phyloP scores from a whole-genome alignment of 1,140 invertebrate species.

The Sitophilus oryzae region DNA sequence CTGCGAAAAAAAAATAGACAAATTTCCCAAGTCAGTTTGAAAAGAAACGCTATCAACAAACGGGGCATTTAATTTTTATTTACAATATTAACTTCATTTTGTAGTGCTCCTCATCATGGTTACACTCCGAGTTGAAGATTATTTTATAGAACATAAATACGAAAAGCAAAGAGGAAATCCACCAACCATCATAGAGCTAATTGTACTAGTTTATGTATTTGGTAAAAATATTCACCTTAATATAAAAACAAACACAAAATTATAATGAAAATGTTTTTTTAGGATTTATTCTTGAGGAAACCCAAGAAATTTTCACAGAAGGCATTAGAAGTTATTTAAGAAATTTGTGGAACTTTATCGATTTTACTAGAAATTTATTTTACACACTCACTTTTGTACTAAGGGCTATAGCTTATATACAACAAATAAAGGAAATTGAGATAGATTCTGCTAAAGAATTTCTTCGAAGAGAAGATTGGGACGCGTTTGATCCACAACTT shows the following conservation, averaged over 20 bases:
- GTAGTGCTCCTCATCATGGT: conserved; percentile 79
- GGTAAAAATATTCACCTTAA: conserved; percentile 47
- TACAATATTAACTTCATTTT: conserved; percentile 26
- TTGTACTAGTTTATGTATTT: conserved; percentile 71
- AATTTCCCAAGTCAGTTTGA: too few relatives aligned
- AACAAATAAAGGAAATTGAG: conserved; percentile 63
- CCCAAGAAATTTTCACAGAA: conserved; percentile 78
- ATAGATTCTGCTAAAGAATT: conserved; percentile 60
- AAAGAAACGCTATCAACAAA: too few relatives aligned
- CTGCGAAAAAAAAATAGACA: too few relatives aligned
- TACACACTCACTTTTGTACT: conserved; percentile 76
- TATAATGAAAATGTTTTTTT: conserved; percentile 18
- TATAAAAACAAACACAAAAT: neutral
- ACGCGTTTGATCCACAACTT: conserved; percentile 89
- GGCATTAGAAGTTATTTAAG: conserved; percentile 77
- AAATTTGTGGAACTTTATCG: conserved; percentile 96
- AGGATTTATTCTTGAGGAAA: conserved; percentile 90
- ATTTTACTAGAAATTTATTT: conserved; percentile 82
- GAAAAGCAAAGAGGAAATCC: conserved; percentile 68
- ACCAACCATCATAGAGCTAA: conserved; percentile 69
- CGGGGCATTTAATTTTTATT: too few relatives aligned
- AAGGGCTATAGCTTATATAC: conserved; percentile 68
- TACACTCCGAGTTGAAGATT: conserved; percentile 75
- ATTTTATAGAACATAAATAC: conserved; percentile 60
- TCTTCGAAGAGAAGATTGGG: conserved; percentile 79